Base-by-base conservation (phyloP, 2,113 vertebrate genomes). In the Chionomys nivalis region DNA sequence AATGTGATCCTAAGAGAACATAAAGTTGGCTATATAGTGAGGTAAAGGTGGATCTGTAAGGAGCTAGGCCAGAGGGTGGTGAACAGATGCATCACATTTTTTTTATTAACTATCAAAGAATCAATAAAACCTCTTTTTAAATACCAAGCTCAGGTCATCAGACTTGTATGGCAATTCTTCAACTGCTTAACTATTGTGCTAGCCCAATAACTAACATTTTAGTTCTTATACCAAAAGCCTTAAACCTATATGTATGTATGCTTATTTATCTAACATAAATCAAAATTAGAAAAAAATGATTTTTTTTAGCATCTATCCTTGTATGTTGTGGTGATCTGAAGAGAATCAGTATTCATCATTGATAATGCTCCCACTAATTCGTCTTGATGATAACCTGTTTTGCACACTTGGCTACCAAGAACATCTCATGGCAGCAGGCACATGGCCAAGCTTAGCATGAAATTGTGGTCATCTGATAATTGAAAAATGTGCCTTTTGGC, bases 161-260 rank as follows among this genome's bases (percentile, higher is more conserved):
- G 16, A 1, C n/a, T 33, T 65, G n/a, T 5, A 65, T 42, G 61
- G 58, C n/a, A 61, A 3, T 63, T 83, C 23, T 39, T 39, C 39
- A 82, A 39, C 23, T 12, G 11, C 7, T 85, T 24, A 65, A 42
- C 21, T 21, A 26, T 77, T 39, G 11, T 36, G 17, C 16, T 47
- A 66, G 63, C 17, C 31, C 42, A 88, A 72, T 81, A 89, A 72
- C 58, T 86, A 49, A 10, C 13, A 90, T 79, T 76, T 96, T 77
- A 93, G 33, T 7, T 91, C 14, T 70, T 73, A 78, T 89, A 94
- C 78, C 42, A 87, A 92, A 95, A 88, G 13, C 11, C 31, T 92
- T 94, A 83, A 47, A 14, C 24, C 21, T n/a, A 49, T 26, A 83
- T 73, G 4, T 93, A 49, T 85, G 89, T 49, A 33, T 19, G 52